A percentile compares a stretch with the other conserved stretches of the same genome.
Evolutionary conservation across 2,888 invertebrate genomes (phyloP).

Genomic region (Minunthozetes semirufus): DNA sequence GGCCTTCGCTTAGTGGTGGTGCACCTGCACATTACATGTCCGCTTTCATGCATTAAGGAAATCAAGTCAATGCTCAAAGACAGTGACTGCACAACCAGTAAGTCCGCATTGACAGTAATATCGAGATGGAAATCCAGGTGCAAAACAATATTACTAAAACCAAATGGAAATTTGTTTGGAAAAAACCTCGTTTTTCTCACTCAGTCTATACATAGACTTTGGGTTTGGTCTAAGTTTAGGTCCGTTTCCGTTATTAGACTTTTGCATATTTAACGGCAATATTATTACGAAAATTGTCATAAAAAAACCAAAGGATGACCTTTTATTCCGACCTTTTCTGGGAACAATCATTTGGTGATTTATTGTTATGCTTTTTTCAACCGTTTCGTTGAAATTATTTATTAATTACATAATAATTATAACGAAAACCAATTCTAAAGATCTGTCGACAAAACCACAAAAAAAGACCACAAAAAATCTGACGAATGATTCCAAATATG

Average conservation of each 20-base stretch:
- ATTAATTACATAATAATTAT: conserved; percentile 22
- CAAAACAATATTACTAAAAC: background rate
- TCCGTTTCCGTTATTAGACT: conserved; percentile 28
- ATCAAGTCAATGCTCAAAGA: conserved; percentile 18
- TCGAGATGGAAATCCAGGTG: background rate
- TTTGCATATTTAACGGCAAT: conserved; percentile 8
- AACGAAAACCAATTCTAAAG: background rate
- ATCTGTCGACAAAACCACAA: background rate
- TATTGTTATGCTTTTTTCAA: conserved; percentile 26
- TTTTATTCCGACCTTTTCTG: conserved; percentile 27
- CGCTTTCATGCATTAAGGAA: conserved; percentile 26
- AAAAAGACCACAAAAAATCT: no score
- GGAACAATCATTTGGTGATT: conserved; percentile 28
- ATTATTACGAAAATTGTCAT: background rate
- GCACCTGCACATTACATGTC: conserved; percentile 30
- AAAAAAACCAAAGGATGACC: conserved; percentile 27
- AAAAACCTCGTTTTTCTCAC: background rate
- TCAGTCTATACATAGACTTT: background rate
- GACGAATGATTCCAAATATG: no score
- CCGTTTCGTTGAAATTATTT: conserved; percentile 6
- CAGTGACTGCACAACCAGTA: conserved; percentile 25
- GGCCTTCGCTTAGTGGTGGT: background rate
- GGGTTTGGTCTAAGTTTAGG: conserved; percentile 26
- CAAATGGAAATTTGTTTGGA: conserved; percentile 11
- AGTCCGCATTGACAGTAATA: conserved; percentile 7